Evolutionary conservation across 1,140 invertebrate species (phyloP), one percentile per base, ranked within the genome.

Genomic region (Papilio dardanus): DNA sequence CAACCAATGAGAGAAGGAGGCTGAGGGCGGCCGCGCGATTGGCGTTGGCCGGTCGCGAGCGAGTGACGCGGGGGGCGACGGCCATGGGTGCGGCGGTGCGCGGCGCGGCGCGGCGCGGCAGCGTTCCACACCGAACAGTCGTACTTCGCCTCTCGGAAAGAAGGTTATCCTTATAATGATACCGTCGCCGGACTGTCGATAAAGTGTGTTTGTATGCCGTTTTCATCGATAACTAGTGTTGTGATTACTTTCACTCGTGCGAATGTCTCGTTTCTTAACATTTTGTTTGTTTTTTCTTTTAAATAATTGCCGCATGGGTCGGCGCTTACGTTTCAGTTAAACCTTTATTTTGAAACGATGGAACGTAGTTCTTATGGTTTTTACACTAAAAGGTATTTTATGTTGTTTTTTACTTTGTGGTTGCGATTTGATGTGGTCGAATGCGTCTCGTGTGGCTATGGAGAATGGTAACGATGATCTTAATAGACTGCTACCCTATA

Each of bases 381-480:
- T 93, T 93, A 93, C 90, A 93, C 91, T 84, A 93, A 92, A 92
- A 93, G 92, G 92, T 93, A 93, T 92, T 93, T 93, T 92, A 89
- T 92, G 88, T 93, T 93, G 86, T 90, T 92, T 92, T 92, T 92
- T 93, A 89, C 89, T 93, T 93, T 91, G 86, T 78, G 74, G 82
- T 86, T 88, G 89, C 90, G 90, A 89, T 85, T 84, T 79, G 83
- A 81, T 87, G 85, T 87, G 89, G 86, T 84, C 88, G 83, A 90
- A 79, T 90, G 90, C 86, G 81, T 86, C 91, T 90, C 89, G 87
- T 92, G 90, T 92, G 91, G 87, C 84, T 87, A 62, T 81, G 73
- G 66, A 81, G 81, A 76, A 75, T 85, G 66, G 68, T 83, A 76
- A 74, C 80, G 75, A 76, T 83, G 83, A 85, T 82, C 76, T 75